Percentiles rank a stretch among this genome's conserved stretches.
These are phyloP conservation scores for Pammene aurita DNA, from an alignment of 2,888 invertebrate genomes.

Conservation along the genomic window DNA sequence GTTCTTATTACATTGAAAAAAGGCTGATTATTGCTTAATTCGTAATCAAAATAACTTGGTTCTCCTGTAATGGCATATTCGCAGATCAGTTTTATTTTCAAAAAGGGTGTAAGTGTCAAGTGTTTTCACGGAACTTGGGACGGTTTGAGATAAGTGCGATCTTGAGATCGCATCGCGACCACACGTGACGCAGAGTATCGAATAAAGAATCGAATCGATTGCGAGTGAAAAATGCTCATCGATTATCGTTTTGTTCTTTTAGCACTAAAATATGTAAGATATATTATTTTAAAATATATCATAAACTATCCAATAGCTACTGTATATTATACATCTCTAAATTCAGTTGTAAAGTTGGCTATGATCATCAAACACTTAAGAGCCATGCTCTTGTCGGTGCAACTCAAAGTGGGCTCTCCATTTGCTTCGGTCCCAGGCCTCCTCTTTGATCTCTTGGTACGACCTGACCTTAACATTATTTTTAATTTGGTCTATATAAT, in stretches of 20 bases:
- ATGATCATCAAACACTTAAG: no score
- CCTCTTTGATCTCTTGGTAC: no score
- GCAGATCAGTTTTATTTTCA: conserved; percentile 24
- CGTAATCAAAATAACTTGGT: conserved; percentile 11
- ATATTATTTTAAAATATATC: not conserved
- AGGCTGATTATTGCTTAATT: conserved; percentile 18
- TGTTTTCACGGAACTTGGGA: not conserved
- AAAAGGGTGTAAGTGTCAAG: not conserved
- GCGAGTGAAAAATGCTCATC: conserved; percentile 20
- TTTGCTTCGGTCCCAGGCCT: no score
- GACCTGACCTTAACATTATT: no score
- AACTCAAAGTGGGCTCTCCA: no score
- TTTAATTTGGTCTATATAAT: no score
- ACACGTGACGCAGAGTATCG: conserved; percentile 53
- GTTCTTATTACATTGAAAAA: conserved; percentile 15
- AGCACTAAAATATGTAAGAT: conserved; percentile 3
- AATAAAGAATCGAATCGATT: conserved; percentile 47
- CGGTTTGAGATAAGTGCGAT: conserved; percentile 24
- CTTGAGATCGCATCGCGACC: conserved; percentile 52
- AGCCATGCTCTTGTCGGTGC: no score
- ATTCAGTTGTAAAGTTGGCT: no score
- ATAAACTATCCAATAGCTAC: not conserved
- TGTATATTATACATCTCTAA: no score
- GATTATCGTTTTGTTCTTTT: conserved; percentile 23
- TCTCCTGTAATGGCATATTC: conserved; percentile 50